Conservation (phyloP, 1,140 invertebrate genomes). For the Saccostrea cuccullata region DNA sequence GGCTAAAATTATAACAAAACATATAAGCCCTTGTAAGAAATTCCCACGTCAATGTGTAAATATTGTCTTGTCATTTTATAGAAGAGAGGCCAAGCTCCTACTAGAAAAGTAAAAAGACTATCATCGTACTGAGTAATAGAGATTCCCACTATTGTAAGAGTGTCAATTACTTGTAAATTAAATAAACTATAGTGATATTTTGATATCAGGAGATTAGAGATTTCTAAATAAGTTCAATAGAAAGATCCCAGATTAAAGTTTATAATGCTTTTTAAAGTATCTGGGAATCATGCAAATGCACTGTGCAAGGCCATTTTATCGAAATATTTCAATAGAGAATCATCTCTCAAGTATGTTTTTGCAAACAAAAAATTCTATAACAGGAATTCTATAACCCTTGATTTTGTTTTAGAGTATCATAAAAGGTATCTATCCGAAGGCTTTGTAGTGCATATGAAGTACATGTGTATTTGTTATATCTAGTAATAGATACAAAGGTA, state of each 20-base stretch:
- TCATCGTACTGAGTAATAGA: background rate
- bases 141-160: background rate
- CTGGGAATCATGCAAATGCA: background rate
- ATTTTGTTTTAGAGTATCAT: too few species aligned
- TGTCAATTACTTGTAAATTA: constrained; percentile 21
- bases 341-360: background rate
- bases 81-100: background rate
- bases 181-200: background rate
- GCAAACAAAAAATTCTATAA: constrained; percentile 5
- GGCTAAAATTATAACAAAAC: background rate
- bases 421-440: too few species aligned
- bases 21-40: background rate
- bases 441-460: too few species aligned
- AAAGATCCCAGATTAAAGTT: background rate
- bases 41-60: background rate
- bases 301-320: background rate
- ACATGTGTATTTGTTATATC: too few species aligned
- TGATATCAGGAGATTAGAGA: background rate
- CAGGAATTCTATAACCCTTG: background rate
- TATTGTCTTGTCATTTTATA: constrained; percentile 24
- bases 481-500: too few species aligned
- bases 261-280: constrained; percentile 10
- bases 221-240: background rate
- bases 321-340: constrained; percentile 8
- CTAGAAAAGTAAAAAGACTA: background rate